These are phyloP conservation scores for Phlogophora meticulosa DNA, from an alignment of 2,888 invertebrate species.

Conservation along the genomic window DNA sequence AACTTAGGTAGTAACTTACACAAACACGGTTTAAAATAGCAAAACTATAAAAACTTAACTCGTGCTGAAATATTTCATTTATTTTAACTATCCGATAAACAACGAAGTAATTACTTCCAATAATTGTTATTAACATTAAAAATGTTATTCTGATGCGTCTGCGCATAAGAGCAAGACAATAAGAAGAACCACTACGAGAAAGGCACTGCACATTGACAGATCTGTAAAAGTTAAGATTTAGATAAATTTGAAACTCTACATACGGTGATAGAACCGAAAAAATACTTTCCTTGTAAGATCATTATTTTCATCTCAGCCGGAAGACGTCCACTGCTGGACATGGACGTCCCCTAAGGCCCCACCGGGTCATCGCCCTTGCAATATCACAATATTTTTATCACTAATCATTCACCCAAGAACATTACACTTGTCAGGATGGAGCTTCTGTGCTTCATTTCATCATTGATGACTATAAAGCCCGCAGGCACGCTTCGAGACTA, in stretches of 20 bases:
- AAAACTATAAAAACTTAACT: constrained; percentile 1
- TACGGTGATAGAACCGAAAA: background rate
- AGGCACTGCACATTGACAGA: background rate
- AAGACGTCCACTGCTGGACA: too few species aligned
- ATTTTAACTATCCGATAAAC: constrained; percentile 11
- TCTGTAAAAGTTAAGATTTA: background rate
- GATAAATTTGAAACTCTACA: background rate
- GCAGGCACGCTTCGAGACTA: constrained; percentile 32
- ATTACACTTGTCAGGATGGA: background rate
- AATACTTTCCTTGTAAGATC: too few species aligned
- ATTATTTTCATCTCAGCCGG: too few species aligned
- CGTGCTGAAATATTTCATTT: background rate
- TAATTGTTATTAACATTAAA: constrained; percentile 6
- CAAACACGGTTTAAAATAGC: constrained; percentile 1
- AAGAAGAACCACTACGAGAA: constrained; percentile 7
- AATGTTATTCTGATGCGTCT: constrained; percentile 1
- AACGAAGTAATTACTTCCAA: constrained; percentile 18
- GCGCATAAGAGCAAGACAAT: background rate
- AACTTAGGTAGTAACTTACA: too few species aligned
- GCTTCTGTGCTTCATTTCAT: constrained; percentile 38
- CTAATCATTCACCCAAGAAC: background rate
- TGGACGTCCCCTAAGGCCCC: too few species aligned
- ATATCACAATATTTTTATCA: too few species aligned
- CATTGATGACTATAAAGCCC: background rate
- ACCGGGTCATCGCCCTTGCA: too few species aligned